phyloP scores from a whole-genome alignment of 2,888 invertebrate genomes.

The Mantis religiosa region DNA sequence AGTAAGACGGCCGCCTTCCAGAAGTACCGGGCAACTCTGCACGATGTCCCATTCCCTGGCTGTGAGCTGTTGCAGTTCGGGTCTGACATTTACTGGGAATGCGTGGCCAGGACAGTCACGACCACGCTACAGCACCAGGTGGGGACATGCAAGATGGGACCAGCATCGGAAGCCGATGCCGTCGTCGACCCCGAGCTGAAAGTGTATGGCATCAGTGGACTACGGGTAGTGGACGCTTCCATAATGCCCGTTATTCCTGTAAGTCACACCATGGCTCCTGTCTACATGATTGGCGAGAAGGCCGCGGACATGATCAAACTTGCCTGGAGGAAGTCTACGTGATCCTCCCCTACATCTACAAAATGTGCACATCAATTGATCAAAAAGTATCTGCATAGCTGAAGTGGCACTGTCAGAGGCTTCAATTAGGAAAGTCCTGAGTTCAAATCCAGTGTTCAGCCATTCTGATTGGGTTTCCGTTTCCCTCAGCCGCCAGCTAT shows the following conservation, averaged over 20 bases:
- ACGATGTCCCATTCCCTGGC: constrained; percentile 60
- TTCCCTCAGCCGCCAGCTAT: no score
- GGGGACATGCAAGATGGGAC: constrained; percentile 38
- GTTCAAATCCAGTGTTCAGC: no score
- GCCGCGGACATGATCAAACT: constrained; percentile 48
- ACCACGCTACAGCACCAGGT: constrained; percentile 62
- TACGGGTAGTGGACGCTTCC: constrained; percentile 53
- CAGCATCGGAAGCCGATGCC: constrained; percentile 36
- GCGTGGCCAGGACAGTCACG: constrained; percentile 64
- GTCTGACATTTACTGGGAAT: constrained; percentile 69
- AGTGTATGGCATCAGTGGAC: constrained; percentile 46
- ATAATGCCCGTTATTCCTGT: constrained; percentile 54
- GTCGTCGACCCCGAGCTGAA: constrained; percentile 39
- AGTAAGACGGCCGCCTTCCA: constrained; percentile 52
- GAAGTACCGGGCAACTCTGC: constrained; percentile 50
- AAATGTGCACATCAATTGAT: no score
- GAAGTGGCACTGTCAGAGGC: no score
- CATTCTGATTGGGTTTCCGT: no score
- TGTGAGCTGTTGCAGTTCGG: constrained; percentile 59
- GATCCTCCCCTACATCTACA: no score
- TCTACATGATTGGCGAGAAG: constrained; percentile 55
- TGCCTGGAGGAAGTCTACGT: constrained; percentile 37
- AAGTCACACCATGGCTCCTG: constrained; percentile 53
- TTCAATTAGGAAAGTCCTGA: no score
- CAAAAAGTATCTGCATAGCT: no score